Base-by-base conservation (phyloP, 2,888 invertebrate genomes). In the Ophion costatus region DNA sequence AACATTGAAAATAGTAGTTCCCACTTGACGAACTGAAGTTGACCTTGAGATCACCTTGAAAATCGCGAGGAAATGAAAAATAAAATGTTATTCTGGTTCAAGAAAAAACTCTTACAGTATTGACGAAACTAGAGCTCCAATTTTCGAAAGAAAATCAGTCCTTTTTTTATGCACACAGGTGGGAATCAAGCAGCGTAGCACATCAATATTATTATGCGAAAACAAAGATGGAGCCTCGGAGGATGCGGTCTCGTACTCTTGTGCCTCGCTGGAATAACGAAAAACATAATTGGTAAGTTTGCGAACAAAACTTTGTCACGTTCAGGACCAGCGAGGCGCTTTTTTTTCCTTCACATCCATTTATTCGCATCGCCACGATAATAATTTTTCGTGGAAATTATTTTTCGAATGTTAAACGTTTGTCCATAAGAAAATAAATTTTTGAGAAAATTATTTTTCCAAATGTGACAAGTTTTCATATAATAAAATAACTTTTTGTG, bases 191-290 rank as follows among this genome's bases (percentile, higher is more conserved):
- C 89, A 89, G 87, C 11, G 59, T 20, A n/a, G n/a, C 86, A 77
- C 85, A 73, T 80, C 84, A 88, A 63, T 57, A 88, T 86, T 92
- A 93, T 90, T 87, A 93, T 93, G 93, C 89, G 88, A 91, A 90
- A 90, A 89, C 89, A 90, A 90, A 90, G 80, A 91, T 91, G 91
- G 91, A 88, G 85, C 81, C 24, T 76, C 57, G 59, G 83, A 64
- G 75, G 83, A 67, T 88, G 82, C 63, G 80, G 82, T 66, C 80
- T 90, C 70, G 86, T 90, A 73, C n/a, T 91, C 59, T 82, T 90
- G 78, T 90, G 85, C 78, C 86, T 92, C 76, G 85, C 80, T 77
- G 87, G 88, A 71, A 77, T 85, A 22, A 81, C 83, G 84, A 87
- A 89, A 87, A 87, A 78, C 63, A 88, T 85, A 66, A 76, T 87